Evolutionary conservation across 2,797 vertebrate genomes (phyloP).

Genomic region (Pygocentrus nattereri): DNA sequence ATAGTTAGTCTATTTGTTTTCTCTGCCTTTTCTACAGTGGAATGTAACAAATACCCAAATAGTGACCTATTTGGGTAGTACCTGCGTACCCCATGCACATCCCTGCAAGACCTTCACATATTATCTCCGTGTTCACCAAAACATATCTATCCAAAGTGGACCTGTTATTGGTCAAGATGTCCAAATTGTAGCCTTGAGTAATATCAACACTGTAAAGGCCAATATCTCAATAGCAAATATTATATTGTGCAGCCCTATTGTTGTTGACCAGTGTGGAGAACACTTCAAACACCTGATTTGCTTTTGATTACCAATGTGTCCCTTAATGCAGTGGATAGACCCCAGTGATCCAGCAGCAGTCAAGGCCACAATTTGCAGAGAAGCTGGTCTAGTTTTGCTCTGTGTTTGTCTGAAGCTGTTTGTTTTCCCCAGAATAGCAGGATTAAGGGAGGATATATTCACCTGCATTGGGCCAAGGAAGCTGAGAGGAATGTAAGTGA

Average conservation of each 20-base stretch:
- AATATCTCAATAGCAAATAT: not conserved
- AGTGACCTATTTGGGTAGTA: no score
- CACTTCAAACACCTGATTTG: not conserved
- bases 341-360: constrained; percentile 18
- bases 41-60: no score
- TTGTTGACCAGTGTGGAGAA: not conserved
- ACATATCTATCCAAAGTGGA: not conserved
- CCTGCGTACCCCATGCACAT: no score
- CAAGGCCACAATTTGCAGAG: constrained; percentile 1
- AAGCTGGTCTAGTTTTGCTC: constrained; percentile 62
- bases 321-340: not conserved
- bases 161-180: not conserved
- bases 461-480: constrained; percentile 53
- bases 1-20: no score
- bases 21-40: no score
- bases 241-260: not conserved
- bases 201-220: not conserved
- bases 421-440: constrained; percentile 52
- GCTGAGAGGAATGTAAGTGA: constrained; percentile 67
- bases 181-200: not conserved
- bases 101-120: not conserved
- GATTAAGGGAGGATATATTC: constrained; percentile 43
- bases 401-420: constrained; percentile 46
- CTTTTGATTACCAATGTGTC: no score
- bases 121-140: not conserved